Evolutionary conservation across 1,140 invertebrate species (phyloP), one percentile per base, ranked within the genome.

Genomic region (Hylaeus anthracinus): DNA sequence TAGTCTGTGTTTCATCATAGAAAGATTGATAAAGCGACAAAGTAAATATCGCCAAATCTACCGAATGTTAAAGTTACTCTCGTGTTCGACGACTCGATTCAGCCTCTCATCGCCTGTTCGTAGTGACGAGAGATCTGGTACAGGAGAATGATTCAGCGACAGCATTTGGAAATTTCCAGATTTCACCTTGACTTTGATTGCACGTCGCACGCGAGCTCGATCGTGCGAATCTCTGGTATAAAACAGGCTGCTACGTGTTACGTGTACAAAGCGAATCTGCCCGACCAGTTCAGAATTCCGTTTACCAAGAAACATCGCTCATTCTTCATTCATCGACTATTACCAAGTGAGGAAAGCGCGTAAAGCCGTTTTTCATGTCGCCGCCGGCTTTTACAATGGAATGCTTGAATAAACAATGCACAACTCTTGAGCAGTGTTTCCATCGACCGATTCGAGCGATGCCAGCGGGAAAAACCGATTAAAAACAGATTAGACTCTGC

Each of bases 141-240:
- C 78, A 80, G 72, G 8, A 8, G 64, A 26, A 39, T 80, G 78
- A 80, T 80, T 80, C 72, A 80, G 55, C 72, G 26, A 9, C 12
- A n/a, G 55, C 66, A 55, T 72, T 76, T 86, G 72, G 76, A 86
- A 80, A 79, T 83, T 80, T 80, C 72, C 78, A 80, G 78, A 80
- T 80, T 84, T 81, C 66, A 81, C 84, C 86, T 87, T 87, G 86
- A 87, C 84, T 86, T 86, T 86, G 81, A 87, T 87, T 81, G 75
- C 78, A 66, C 69, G 81, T 61, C 61, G 81, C 80, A 78, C 84
- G 84, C 79, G 79, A 81, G 72, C 51, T 37, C 65, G 41, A 76
- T 76, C 79, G 79, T 64, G 79, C 79, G 79, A 81, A 81, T 81
- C 41, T 55, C 65, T 76, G 72, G 43, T 14, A 5, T 67, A 73